Base-by-base conservation (phyloP, 2,888 invertebrate species). In the Ligdia adustata region DNA sequence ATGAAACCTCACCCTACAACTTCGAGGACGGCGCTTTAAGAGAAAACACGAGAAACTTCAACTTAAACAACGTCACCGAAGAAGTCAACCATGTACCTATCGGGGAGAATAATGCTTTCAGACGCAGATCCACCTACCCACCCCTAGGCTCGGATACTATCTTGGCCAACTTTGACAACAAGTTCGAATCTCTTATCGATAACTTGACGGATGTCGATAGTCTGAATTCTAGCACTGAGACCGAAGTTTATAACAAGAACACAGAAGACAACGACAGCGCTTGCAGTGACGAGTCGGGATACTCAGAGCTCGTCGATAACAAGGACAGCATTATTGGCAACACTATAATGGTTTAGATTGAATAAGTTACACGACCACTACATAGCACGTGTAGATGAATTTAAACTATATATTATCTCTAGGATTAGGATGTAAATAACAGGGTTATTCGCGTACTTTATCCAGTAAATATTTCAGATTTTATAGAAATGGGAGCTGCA, bases 241-340 rank as follows among this genome's bases (percentile, higher is more conserved):
- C 87, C 4, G 92, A 92, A 59, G 91, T 87, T 1, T 90, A 91
- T n/a, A n/a, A n/a, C 34, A 86, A 91, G 46, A 82, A 66, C 32
- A 67, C 67, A 0, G 93, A 93, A 37, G 94, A 94, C 66, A 94
- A 91, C 57, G 94, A 94, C 69, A 96, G 96, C 69, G 97, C 95
- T 54, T 95, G 96, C 73, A 96, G 96, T 76, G 97, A 97, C 69
- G 97, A 98, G 78, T 97, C 96, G 44, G 97, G 97, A 2, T 97
- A 97, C 81, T 97, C 96, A 15, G 97, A 97, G 75, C 91, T 92
- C 46, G 83, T 93, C 54, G 94, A 94, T 28, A 82, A 80, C 14
- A 89, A 87, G 64, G 89, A 91, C 11, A 89, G 90, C 56, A 75
- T 89, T 38, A 88, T 91, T 11, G 90, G 87, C 7, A 90, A 79